Evolutionary conservation across 2,797 vertebrate genomes (phyloP).

Genomic region (Sebastes hubbsi): DNA sequence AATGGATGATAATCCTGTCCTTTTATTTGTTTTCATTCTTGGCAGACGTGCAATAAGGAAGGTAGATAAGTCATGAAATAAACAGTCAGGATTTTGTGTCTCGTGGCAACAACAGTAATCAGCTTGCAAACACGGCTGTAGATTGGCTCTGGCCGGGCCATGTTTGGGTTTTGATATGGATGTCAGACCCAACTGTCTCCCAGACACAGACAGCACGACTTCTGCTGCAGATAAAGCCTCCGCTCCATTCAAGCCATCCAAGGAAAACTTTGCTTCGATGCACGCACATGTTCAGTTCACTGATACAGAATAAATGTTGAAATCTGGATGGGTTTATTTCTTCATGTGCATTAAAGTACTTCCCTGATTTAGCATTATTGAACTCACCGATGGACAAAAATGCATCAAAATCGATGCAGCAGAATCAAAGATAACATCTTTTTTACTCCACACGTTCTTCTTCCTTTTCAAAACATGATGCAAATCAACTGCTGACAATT

Average conservation of each 20-base stretch:
- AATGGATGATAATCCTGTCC: background rate
- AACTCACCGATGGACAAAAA: background rate
- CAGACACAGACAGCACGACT: conserved; percentile 45
- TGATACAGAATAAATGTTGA: background rate
- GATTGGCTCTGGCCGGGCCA: conserved; percentile 17
- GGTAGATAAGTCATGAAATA: conserved; percentile 64
- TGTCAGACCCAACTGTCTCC: conserved; percentile 44
- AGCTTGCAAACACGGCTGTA: background rate
- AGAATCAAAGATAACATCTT: no score
- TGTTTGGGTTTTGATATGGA: conserved; percentile 71
- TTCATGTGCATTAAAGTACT: background rate
- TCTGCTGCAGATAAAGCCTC: conserved; percentile 51
- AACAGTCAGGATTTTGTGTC: conserved; percentile 48
- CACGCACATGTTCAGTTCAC: background rate
- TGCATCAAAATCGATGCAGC: no score
- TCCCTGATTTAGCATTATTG: background rate
- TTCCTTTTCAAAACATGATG: no score
- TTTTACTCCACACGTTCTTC: no score
- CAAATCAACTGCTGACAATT: no score
- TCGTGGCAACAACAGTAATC: conserved; percentile 39
- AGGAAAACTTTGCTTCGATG: conserved; percentile 30
- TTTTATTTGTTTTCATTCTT: conserved; percentile 15
- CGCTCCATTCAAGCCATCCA: conserved; percentile 15
- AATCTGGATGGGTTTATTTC: background rate
- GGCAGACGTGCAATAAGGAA: conserved; percentile 55